Evolutionary conservation across 2,113 vertebrate species (phyloP), one percentile per base, ranked within the genome.

Genomic region (Toxotes chatareus): DNA sequence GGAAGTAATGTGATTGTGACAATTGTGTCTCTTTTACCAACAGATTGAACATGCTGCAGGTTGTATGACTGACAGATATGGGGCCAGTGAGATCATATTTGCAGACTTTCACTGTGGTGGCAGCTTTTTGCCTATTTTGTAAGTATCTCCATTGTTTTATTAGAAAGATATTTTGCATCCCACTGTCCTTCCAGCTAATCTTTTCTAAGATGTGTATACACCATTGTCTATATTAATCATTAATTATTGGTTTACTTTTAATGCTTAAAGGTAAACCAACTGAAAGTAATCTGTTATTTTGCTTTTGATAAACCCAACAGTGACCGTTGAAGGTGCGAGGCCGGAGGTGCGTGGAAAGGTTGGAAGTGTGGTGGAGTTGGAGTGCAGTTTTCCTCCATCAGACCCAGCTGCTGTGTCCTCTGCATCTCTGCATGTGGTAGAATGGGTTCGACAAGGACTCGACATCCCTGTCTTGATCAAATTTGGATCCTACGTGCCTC

Each of bases 391-490:
- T 55, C 92, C 95, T 75, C 87, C 86, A 5, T 86, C 94, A 0
- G 86, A 80, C 0, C 82, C 89, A 1, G 73, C 82, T 3, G 90
- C 81, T 5, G 66, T 40, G 59, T 72, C 90, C 14, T 62, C 94
- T 3, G 92, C 88, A 38, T 95, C 96, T 0, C 94, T 94, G 47
- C 96, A 97, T 3, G 97, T 99, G 90, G 96, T 99, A 64, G 98
- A 99, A 93, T 99, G 98, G 98, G 92, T 97, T 7, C 97, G 97
- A 1, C 96, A 95, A 31, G 97, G 96, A 72, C 94, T 96, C 34
- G 96, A 97, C 71, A 95, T 97, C 57, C 96, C 97, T 57, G 95
- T 99, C 81, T 96, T 99, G 89, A 98, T 99, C 85, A 96, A 97
- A 88, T 98, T 98, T 3, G 97, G 97, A 49, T 94, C 96, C 60